Evolutionary conservation across 2,888 invertebrate species (phyloP), one percentile per base, ranked within the genome.

Genomic region (Opisthograptis luteolata): DNA sequence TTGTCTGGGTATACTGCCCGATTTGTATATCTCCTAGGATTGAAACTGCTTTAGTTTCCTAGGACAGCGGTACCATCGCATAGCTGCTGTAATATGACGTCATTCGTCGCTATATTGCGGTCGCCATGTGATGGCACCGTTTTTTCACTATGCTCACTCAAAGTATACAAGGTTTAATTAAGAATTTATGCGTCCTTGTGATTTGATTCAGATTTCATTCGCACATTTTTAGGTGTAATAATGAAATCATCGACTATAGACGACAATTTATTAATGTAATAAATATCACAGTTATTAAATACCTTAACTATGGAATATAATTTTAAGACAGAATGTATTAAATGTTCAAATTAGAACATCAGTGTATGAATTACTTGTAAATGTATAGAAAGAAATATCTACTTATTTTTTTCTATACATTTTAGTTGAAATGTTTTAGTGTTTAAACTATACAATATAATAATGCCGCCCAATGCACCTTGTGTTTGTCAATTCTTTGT

Each of bases 401-500:
- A n/a, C n/a, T n/a, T n/a, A n/a, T n/a, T n/a, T n/a, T n/a, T n/a
- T n/a, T n/a, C n/a, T n/a, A n/a, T n/a, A n/a, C n/a, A n/a, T n/a
- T n/a, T n/a, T n/a, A 2, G 28, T 50, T 58, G 42, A 42, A 31
- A 27, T 45, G 31, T 41, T 35, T 41, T 53, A 55, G 48, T 46
- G 49, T 49, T 54, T 30, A 34, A 54, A 44, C 22, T 34, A 46
- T 58, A 50, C 32, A 1, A 25, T 30, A 27, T 17, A 36, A 28
- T 49, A 31, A 36, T 56, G 61, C 59, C 64, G 69, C 64, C 64
- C 69, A 68, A 55, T 54, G 55, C 60, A 63, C 48, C 45, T 35
- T 58, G 62, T 58, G 41, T 66, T 68, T 67, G 75, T 76, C 76
- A 78, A 78, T 75, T 78, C 47, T 44, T 69, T 73, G 72, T 73